Conservation (phyloP, 2,113 vertebrate genomes). For the Chaetura pelagica region DNA sequence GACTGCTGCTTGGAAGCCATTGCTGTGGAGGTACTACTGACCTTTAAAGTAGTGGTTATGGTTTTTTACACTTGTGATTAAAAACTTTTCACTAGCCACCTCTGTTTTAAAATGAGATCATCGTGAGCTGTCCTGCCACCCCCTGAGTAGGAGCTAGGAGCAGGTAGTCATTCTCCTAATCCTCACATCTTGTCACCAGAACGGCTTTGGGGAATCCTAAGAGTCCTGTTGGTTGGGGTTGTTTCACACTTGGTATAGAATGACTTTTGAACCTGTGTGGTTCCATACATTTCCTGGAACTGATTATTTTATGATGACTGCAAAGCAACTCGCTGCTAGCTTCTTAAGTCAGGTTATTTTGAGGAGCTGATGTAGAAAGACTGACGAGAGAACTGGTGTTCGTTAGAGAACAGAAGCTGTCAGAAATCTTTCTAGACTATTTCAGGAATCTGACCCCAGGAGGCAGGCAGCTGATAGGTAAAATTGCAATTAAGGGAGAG, state of each 20-base stretch:
- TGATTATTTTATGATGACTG: background rate
- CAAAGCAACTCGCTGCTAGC: background rate
- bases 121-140: background rate
- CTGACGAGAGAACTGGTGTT: background rate
- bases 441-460: background rate
- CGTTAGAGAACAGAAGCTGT: background rate
- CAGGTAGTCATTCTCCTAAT: background rate
- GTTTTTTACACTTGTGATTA: background rate
- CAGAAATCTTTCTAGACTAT: background rate
- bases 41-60: background rate
- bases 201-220: background rate
- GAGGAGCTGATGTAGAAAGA: background rate
- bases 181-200: background rate
- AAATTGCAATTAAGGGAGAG: background rate
- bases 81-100: background rate
- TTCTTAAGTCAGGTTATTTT: background rate
- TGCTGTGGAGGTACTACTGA: background rate
- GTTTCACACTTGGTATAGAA: background rate
- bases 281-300: background rate
- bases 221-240: background rate
- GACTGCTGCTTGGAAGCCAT: background rate
- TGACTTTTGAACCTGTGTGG: background rate
- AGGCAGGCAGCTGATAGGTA: constrained; percentile 35
- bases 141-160: background rate
- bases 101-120: background rate